Evolutionary conservation across 2,888 invertebrate genomes (phyloP).

Genomic region (Rhamnusium bicolor): DNA sequence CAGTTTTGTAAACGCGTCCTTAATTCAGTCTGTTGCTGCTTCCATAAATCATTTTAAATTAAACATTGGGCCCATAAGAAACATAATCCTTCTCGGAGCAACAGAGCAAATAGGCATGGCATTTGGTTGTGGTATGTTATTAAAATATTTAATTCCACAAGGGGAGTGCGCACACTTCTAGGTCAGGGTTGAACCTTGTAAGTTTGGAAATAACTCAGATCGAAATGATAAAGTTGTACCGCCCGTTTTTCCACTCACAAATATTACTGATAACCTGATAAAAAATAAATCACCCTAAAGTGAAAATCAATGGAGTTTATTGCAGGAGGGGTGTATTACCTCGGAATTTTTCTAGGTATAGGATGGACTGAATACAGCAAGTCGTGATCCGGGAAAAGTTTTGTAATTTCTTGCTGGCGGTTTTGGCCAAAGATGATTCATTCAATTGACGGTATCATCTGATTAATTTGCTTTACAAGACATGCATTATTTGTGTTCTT

Average conservation of each 20-base stretch:
- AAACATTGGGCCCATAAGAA: constrained; percentile 2
- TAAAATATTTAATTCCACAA: neutral
- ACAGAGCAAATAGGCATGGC: neutral
- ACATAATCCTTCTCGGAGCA: neutral
- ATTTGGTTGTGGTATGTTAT: constrained; percentile 19
- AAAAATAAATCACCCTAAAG: neutral
- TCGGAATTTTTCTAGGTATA: too few species aligned
- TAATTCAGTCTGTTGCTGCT: neutral
- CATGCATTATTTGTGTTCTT: too few species aligned
- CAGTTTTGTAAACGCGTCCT: too few species aligned
- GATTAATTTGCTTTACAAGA: too few species aligned
- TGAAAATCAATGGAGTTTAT: neutral
- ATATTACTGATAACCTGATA: neutral
- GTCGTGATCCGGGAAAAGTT: too few species aligned
- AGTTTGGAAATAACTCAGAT: neutral
- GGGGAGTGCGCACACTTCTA: neutral
- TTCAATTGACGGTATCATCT: too few species aligned
- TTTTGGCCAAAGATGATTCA: too few species aligned
- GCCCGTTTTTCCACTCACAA: neutral
- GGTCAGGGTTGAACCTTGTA: constrained; percentile 7
- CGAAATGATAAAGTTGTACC: neutral
- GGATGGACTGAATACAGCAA: too few species aligned
- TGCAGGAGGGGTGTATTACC: too few species aligned
- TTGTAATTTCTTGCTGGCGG: too few species aligned
- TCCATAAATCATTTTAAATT: constrained; percentile 27